These are phyloP conservation scores for Tauraco erythrolophus DNA, from an alignment of 2,113 vertebrate genomes.

Conservation along the genomic window DNA sequence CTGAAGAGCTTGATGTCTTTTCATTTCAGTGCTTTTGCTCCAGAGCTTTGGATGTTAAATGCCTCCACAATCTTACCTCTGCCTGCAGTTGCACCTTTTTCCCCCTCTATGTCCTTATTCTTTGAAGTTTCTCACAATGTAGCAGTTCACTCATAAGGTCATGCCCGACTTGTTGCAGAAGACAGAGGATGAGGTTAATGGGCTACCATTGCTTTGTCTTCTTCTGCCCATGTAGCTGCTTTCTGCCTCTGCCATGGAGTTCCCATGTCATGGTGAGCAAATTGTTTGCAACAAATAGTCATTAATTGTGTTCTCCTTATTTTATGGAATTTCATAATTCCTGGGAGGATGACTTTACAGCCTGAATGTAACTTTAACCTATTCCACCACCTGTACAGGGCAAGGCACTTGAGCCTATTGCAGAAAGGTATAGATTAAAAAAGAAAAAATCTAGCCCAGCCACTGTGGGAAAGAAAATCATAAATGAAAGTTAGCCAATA, in stretches of 20 bases:
- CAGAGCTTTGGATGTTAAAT: neutral
- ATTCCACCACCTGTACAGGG: neutral
- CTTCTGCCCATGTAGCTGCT: neutral
- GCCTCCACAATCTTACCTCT: neutral
- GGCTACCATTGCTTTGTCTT: no score
- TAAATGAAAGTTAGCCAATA: neutral
- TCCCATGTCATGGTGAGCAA: neutral
- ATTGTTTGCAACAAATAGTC: neutral
- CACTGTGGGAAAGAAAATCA: fast-evolving
- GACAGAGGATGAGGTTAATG: neutral
- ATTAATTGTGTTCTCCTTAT: neutral
- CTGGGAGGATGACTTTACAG: neutral
- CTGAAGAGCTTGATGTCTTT: neutral
- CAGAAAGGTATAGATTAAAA: neutral
- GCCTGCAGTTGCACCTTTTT: neutral
- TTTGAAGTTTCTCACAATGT: neutral
- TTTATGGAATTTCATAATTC: neutral
- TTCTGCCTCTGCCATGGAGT: neutral
- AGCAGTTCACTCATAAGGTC: neutral
- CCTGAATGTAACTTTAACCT: neutral
- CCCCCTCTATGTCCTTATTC: fast-evolving
- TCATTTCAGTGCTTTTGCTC: neutral
- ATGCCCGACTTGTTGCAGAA: neutral
- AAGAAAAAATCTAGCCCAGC: neutral
- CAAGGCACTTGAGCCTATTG: fast-evolving